Evolutionary conservation across 2,888 invertebrate genomes (phyloP).

Genomic region (Watsonalla cultraria): DNA sequence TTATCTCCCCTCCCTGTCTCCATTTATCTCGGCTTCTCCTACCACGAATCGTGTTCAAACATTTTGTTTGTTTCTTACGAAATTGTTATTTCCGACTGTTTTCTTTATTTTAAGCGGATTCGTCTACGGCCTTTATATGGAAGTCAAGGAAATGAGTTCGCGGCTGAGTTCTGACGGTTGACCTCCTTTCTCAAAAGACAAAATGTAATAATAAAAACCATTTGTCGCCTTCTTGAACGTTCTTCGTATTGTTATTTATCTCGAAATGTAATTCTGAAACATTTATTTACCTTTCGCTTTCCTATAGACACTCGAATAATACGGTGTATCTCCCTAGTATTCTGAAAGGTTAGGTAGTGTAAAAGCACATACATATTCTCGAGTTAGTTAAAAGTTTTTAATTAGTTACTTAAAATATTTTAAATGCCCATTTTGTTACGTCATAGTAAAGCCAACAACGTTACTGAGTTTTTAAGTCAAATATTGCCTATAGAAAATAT

Average conservation of each 20-base stretch:
- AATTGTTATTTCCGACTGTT: slow-evolving; percentile 75
- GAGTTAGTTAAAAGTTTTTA: too few species aligned
- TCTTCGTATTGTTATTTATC: neutral
- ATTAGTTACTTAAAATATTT: too few species aligned
- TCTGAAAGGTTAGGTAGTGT: too few species aligned
- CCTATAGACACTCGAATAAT: neutral
- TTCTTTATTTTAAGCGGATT: slow-evolving; percentile 71
- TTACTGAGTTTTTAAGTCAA: slow-evolving; percentile 30
- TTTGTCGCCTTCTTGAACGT: slow-evolving; percentile 28
- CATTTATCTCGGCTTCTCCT: slow-evolving; percentile 68
- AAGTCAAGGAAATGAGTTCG: slow-evolving; percentile 69
- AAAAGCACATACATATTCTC: too few species aligned
- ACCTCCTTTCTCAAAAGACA: slow-evolving; percentile 48
- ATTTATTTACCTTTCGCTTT: neutral
- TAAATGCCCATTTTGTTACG: too few species aligned
- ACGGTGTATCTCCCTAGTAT: neutral
- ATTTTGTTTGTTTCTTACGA: slow-evolving; percentile 74
- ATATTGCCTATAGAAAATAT: slow-evolving; percentile 57
- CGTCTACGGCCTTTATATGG: slow-evolving; percentile 59
- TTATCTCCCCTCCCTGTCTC: slow-evolving; percentile 72
- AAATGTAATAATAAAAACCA: slow-evolving; percentile 45
- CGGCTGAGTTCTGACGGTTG: slow-evolving; percentile 56
- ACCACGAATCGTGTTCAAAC: slow-evolving; percentile 65
- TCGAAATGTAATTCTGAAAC: neutral
- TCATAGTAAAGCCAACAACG: slow-evolving; percentile 6